Conservation (phyloP, 2,797 vertebrate species). For the Centropyge bicolor region DNA sequence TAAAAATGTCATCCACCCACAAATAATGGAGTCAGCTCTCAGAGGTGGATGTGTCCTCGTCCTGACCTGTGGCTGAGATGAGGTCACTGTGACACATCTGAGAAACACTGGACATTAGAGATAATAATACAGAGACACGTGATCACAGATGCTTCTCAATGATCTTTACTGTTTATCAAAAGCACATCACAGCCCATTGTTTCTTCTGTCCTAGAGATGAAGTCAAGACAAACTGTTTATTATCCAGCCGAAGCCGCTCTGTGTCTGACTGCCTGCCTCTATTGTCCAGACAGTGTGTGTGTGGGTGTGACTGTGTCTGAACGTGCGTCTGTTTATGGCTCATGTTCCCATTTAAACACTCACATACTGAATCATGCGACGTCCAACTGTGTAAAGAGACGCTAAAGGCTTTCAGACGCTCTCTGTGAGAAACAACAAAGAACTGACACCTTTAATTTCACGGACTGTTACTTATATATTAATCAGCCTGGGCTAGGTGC, state of each 20-base stretch:
- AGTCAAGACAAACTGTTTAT: too few species aligned
- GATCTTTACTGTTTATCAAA: conserved; percentile 11
- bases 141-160: too few species aligned
- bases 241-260: not conserved
- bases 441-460: not conserved
- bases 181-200: not conserved
- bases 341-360: not conserved
- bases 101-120: not conserved
- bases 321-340: conserved; percentile 11
- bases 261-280: not conserved
- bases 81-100: conserved; percentile 6
- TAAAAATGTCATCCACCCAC: conserved; percentile 45
- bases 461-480: conserved; percentile 7
- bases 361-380: not conserved
- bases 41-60: not conserved
- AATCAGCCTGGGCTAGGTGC: too few species aligned
- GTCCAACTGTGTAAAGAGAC: not conserved
- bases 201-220: not conserved
- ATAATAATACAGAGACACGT: too few species aligned
- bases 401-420: too few species aligned
- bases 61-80: not conserved
- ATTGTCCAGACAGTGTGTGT: conserved; percentile 3
- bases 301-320: conserved; percentile 9
- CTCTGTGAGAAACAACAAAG: not conserved
- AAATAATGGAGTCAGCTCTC: conserved; percentile 13